Base-by-base conservation (phyloP, 2,888 invertebrate species). In the Brachypalpus laphriformis region DNA sequence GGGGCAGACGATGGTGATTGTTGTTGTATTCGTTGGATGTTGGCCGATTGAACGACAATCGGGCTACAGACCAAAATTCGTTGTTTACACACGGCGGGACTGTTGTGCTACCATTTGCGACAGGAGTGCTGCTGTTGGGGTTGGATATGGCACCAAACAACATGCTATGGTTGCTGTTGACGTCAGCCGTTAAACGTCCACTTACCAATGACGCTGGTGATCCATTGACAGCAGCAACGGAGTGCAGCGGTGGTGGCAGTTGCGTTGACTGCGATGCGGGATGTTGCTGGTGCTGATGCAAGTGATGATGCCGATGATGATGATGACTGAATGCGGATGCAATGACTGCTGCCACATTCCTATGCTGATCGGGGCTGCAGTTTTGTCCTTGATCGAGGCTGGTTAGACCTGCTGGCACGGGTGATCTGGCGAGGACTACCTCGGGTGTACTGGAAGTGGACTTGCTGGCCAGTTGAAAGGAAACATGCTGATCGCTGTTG, bases 11-110 rank as follows among this genome's bases (percentile, higher is more conserved):
- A 45, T 81, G 63, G 11, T 75, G 70, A 5, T 8, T 49, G 31
- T 8, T 49, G 31, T 28, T 70, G 63, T 80, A 70, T 9, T 80
- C 80, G 9, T 49, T 78, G n/a, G 68, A 61, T 14, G 25, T 25
- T 25, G 83, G 83, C 5, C 83, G 80, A 51, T 83, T 83, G 11
- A 83, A 75, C 8, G 83, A 83, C 18, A 83, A 42, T 3, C 75
- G 80, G 1, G 83, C 83, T 0, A 83, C 80, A 14, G 80, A 80
- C 83, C 83, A 80, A 25, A 83, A 83, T 28, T 83, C 83, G 25
- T 83, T 83, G 57, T 80, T 80, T 14, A 83, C 80, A 57, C 68
- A 75, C 14, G 68, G 68, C 7, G 80, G 74, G 7, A 65, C 18
- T 18, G 56, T 42, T 34, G 56, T 1, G 9, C n/a, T 70, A 14